Percentiles rank a stretch among this genome's conserved stretches.
Evolutionary conservation across 2,888 invertebrate genomes (phyloP).

Genomic region (Lepeophtheirus nordmannii): DNA sequence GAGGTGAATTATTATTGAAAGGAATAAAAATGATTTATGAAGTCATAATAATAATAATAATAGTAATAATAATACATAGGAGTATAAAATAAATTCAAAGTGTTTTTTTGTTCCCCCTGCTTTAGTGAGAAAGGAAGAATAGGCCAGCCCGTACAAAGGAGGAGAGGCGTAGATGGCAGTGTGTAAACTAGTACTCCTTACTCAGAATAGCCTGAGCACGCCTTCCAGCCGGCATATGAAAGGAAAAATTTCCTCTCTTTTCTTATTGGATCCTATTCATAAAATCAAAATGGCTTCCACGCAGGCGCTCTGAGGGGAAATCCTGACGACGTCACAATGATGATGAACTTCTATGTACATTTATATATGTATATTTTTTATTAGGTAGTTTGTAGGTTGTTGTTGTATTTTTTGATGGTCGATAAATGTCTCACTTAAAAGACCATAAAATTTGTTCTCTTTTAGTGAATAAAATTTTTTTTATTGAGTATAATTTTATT

Average conservation of each 20-base stretch:
- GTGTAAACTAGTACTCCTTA: neutral
- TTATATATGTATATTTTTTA: too few species aligned
- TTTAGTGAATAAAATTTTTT: constrained; percentile 2
- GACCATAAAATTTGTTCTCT: neutral
- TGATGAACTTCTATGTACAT: too few species aligned
- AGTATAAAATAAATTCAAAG: too few species aligned
- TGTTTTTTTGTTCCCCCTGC: too few species aligned
- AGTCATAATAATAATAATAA: neutral
- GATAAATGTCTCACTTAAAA: constrained; percentile 6
- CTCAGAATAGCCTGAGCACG: neutral
- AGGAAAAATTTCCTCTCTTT: too few species aligned
- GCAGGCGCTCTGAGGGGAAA: neutral
- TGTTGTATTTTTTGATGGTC: neutral
- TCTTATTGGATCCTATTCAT: too few species aligned
- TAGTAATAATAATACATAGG: too few species aligned
- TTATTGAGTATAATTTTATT: neutral
- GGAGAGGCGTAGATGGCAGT: neutral
- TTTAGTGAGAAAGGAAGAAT: neutral
- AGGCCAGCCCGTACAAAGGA: neutral
- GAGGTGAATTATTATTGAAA: neutral
- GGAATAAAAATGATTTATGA: constrained; percentile 1
- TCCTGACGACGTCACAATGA: too few species aligned
- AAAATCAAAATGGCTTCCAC: constrained; percentile 3
- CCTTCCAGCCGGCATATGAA: neutral
- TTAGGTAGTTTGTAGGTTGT: too few species aligned